These are phyloP conservation scores for Acleris laterana DNA, from an alignment of 2,888 invertebrate genomes.

Conservation along the genomic window DNA sequence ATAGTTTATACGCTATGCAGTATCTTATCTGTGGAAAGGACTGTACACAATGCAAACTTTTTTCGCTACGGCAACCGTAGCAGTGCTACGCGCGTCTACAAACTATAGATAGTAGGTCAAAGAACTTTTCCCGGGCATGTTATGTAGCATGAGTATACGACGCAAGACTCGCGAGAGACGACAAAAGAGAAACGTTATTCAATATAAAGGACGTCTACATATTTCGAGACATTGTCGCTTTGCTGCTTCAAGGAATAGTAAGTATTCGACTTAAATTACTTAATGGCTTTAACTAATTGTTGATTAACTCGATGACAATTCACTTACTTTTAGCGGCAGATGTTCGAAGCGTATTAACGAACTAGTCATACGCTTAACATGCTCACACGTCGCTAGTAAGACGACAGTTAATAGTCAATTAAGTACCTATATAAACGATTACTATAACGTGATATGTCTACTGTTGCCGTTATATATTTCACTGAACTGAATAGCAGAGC, in stretches of 20 bases:
- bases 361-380: neutral
- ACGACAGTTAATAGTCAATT: neutral
- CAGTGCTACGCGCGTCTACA: slow-evolving; percentile 36
- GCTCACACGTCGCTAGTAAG: neutral
- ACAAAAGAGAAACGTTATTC: slow-evolving; percentile 8
- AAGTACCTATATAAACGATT: neutral
- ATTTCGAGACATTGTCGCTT: neutral
- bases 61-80: slow-evolving; percentile 35
- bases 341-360: neutral
- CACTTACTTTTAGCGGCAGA: neutral
- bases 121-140: slow-evolving; percentile 28
- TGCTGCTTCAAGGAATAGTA: neutral
- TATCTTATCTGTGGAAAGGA: slow-evolving; percentile 5
- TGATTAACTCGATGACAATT: neutral
- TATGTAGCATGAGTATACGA: slow-evolving; percentile 13
- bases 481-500: neutral
- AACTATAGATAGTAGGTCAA: slow-evolving; percentile 33
- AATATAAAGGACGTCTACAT: neutral
- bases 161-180: neutral
- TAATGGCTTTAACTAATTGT: slow-evolving; percentile 7
- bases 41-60: slow-evolving; percentile 13
- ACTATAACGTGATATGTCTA: slow-evolving; percentile 24
- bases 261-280: neutral
- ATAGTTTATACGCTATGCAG: neutral
- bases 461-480: neutral